Evolutionary conservation across 2,113 vertebrate species (phyloP), one percentile per base, ranked within the genome.

Genomic region (Onychostruthus taczanowskii): DNA sequence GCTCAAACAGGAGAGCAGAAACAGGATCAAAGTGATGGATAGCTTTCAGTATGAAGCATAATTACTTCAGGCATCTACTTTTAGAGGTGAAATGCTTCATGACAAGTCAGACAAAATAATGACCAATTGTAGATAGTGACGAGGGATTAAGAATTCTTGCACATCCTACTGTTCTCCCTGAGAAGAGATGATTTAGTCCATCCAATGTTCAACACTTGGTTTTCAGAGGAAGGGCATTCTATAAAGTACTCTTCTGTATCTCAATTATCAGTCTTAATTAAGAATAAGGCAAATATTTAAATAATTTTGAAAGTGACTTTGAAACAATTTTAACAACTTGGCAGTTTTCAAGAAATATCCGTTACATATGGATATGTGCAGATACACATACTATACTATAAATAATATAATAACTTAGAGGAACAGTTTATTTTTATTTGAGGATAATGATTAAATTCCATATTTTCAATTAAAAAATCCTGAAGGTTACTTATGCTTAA

Each of bases 31-130:
- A 88, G 63, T 77, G 84, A 97, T 66, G 30, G 37, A 93, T 15
- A 85, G 83, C 52, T 96, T 96, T 96, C 78, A 92, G 89, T 73
- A 93, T 33, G 83, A 96, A 90, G 56, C 39, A 58, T 2, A 95
- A 82, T 92, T 26, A 31, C 69, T 81, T 47, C 56, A 94, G 52
- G 63, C 33, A 35, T 77, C 47, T 63, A 52, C 74, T 93, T 93
- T 61, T 59, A 77, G 69, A 84, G 35, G 76, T 63, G 81, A 96
- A 90, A 67, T 43, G 55, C 67, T 80, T 95, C 79, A 56, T 93
- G 84, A 87, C 72, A 95, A 74, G 55, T 74, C n/a, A 94, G 75
- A 95, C 77, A 81, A 75, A 95, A 91, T 78, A 93, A 92, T 39
- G 56, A 89, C 76, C 8, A 18, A 44, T 30, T 64, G 17, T 21